phyloP scores from a whole-genome alignment of 2,797 vertebrate genomes.

The Acanthurus leucopareius region DNA sequence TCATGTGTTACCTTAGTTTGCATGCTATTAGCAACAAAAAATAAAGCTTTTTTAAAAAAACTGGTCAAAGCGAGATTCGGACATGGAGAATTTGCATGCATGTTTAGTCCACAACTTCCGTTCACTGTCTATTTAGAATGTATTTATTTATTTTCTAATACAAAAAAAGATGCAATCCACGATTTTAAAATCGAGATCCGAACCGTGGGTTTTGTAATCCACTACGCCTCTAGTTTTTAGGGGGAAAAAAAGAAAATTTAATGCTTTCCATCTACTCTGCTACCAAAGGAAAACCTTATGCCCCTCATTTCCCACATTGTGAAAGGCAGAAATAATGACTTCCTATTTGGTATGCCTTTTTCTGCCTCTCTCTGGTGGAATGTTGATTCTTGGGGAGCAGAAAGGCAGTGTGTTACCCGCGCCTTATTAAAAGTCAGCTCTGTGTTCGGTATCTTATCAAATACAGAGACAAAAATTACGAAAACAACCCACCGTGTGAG shows the following conservation, averaged over 20 bases:
- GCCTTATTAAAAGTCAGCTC: constrained; percentile 80
- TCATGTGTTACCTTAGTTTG: too few relatives aligned
- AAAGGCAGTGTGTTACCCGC: constrained; percentile 50
- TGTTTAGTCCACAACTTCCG: too few relatives aligned
- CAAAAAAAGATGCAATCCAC: too few relatives aligned
- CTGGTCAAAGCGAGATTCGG: too few relatives aligned
- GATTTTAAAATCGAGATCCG: too few relatives aligned
- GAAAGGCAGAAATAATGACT: constrained; percentile 84
- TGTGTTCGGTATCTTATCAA: constrained; percentile 75
- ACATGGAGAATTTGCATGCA: too few relatives aligned
- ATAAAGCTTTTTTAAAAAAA: too few relatives aligned
- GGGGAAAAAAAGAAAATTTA: constrained; percentile 44
- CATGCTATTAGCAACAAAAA: too few relatives aligned
- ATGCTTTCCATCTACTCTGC: constrained; percentile 64
- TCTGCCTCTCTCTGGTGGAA: constrained; percentile 60
- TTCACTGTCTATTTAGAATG: too few relatives aligned
- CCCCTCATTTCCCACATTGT: constrained; percentile 73
- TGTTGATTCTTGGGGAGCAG: constrained; percentile 70
- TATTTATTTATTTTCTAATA: too few relatives aligned
- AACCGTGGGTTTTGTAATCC: too few relatives aligned
- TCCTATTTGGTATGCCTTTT: constrained; percentile 82
- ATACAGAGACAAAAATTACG: constrained; percentile 72
- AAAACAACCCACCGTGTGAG: constrained; percentile 74
- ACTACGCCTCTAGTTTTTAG: too few relatives aligned
- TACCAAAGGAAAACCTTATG: constrained; percentile 73